phyloP scores from a whole-genome alignment of 2,113 vertebrate species.

The Ailurus styani region DNA sequence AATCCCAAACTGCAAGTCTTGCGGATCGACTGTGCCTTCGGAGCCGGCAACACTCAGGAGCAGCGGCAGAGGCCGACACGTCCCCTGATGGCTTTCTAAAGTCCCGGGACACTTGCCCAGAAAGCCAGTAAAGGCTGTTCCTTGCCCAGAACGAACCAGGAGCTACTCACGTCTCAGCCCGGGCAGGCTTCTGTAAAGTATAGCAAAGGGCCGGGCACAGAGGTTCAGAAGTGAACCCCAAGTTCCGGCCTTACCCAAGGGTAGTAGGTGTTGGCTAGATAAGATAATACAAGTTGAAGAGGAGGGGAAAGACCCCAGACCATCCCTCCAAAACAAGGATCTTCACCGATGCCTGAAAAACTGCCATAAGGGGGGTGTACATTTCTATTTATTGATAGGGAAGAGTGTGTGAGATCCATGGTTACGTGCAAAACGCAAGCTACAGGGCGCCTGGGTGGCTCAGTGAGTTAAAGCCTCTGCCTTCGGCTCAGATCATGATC shows the following conservation, averaged over 20 bases:
- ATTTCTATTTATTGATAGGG: background rate
- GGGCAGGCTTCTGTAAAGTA: accelerated
- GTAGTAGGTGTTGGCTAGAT: background rate
- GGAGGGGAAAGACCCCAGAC: background rate
- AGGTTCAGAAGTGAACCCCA: background rate
- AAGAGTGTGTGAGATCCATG: background rate
- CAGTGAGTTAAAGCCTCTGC: too few species aligned
- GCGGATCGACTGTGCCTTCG: background rate
- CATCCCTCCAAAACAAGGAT: background rate
- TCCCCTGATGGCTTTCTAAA: background rate
- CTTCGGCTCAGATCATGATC: too few species aligned
- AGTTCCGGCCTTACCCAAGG: background rate
- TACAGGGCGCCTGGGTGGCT: too few species aligned
- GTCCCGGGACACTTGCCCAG: accelerated
- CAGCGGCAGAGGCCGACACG: background rate
- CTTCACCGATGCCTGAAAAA: background rate
- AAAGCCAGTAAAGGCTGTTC: background rate
- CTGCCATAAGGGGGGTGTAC: background rate
- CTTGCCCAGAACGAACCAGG: background rate
- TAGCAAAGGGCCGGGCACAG: background rate
- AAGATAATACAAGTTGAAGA: background rate
- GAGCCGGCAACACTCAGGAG: background rate
- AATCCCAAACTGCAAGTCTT: background rate
- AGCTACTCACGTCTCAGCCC: too few species aligned
- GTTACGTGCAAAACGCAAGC: background rate